Evolutionary conservation across 2,888 invertebrate species (phyloP), one percentile per base, ranked within the genome.

Genomic region (Anticlea derivata): DNA sequence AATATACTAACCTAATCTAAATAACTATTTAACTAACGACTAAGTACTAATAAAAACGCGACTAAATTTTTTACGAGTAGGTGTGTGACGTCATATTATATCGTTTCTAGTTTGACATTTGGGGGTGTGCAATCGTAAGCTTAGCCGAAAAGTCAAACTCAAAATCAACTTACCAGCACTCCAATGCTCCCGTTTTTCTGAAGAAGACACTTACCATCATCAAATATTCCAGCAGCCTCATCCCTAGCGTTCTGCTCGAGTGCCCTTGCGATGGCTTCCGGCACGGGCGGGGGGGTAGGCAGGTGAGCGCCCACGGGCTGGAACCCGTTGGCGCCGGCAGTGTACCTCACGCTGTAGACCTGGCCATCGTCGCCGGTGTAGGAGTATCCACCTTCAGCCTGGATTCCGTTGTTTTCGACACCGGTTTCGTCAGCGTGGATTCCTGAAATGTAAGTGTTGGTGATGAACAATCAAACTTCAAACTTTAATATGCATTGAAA

Each of bases 291-390:
- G 0, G 93, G 85, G 0, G 92, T 92, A 0, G 93, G 93, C 0
- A 93, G 62, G 63, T 93, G 93, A 1, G 91, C 90, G 0, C 93
- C 93, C 30, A 84, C 78, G 0, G 92, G 83, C 55, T 89, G 86
- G 85, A 92, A 93, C 0, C 89, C 89, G 61, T 88, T 85, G 58
- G 63, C 75, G 30, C 73, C 89, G 55, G 89, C 89, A 0, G 84
- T 88, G 60, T 90, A 89, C 45, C 82, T 83, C 48, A 93, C 83
- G 58, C 86, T 85, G 78, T 92, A 91, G 1, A 89, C 82, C 65
- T 91, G 91, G 1, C 93, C 93, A 46, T 93, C 93, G 3, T 93
- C 93, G 1, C 92, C 92, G 1, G 92, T 92, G 79, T 93, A 93
- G 0, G 92, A 87, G 79, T 91, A 93, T 10, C 86, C 83, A 0